Evolutionary conservation across 1,140 invertebrate genomes (phyloP), one percentile per base, ranked within the genome.

Genomic region (Euglossa dilemma): DNA sequence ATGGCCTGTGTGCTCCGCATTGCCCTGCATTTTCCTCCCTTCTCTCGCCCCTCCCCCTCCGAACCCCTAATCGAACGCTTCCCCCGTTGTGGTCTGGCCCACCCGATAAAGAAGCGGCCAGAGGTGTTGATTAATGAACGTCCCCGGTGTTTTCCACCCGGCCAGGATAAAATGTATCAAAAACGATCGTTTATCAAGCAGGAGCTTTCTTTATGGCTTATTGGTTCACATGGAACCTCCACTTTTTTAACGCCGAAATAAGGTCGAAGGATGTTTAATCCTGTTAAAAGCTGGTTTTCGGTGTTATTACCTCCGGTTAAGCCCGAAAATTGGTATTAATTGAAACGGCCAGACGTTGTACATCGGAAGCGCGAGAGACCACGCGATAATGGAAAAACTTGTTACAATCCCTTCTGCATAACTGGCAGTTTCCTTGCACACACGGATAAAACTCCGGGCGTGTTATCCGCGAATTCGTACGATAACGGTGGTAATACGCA

Each of bases 21-120:
- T 84, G 76, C 50, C 76, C 76, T 72, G 67, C 61, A 72, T 84
- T 84, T 79, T 57, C 82, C 69, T 64, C 9, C 36, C 36, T 67
- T 25, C 76, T 25, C 72, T 83, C 78, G 36, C 64, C 50, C 50
- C 12, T 54, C 25, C 18, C 64, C 14, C 14, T 18, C n/a, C 16
- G 16, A 6, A 0, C 3, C 20, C n/a, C 28, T 14, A 23, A 75
- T 66, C 61, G 79, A 81, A 75, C 25, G 36, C 23, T 72, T 63
- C 43, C 57, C 16, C 45, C n/a, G 36, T 25, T 52, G 14, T 23
- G 11, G n/a, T 56, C 63, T 66, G 52, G 56, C 43, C 12, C 3
- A 36, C 50, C 16, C 72, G 71, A 81, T 76, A 82, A 69, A 67
- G 54, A 43, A 12, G 18, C 20, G 28, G 4, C 28, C 25, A 23